Percentiles rank a stretch among this genome's conserved stretches.
These are phyloP conservation scores for Coregonus ussuriensis DNA, from an alignment of 2,797 vertebrate species.

Conservation along the genomic window DNA sequence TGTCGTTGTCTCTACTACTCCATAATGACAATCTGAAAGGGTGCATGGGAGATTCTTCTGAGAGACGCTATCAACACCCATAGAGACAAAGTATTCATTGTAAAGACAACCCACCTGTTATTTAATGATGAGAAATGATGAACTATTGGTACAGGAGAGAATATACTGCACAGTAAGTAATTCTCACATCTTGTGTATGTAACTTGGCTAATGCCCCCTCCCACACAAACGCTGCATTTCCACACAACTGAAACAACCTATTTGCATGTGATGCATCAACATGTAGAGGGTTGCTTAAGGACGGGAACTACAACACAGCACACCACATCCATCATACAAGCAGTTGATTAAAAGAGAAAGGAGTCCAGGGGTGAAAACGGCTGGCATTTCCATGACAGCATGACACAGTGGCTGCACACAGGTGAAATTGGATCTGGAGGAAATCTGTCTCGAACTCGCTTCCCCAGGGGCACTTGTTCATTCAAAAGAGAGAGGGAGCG, in stretches of 20 bases:
- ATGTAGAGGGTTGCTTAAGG: no score
- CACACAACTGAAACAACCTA: no score
- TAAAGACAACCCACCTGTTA: background rate
- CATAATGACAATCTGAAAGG: slow-evolving; percentile 6
- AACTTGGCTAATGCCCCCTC: background rate
- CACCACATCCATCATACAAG: background rate
- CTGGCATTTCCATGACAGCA: slow-evolving; percentile 23
- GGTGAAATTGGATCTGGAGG: slow-evolving; percentile 36
- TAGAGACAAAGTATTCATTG: background rate
- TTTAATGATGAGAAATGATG: no score
- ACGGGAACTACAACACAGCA: no score
- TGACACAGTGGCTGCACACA: slow-evolving; percentile 26
- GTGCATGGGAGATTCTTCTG: slow-evolving; percentile 10
- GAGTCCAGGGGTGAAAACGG: slow-evolving; percentile 3
- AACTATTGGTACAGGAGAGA: slow-evolving; percentile 6
- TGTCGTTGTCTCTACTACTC: background rate
- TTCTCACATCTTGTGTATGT: background rate
- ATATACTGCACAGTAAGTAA: background rate
- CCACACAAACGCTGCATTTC: background rate
- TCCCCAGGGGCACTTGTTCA: slow-evolving; percentile 6
- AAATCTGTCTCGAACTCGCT: slow-evolving; percentile 18
- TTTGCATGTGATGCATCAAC: no score
- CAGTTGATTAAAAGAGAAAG: slow-evolving; percentile 16
- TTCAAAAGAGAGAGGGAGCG: slow-evolving; percentile 13
- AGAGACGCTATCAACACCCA: slow-evolving; percentile 4